Base-by-base conservation (phyloP, 1,140 invertebrate genomes). In the Maconellicoccus hirsutus region DNA sequence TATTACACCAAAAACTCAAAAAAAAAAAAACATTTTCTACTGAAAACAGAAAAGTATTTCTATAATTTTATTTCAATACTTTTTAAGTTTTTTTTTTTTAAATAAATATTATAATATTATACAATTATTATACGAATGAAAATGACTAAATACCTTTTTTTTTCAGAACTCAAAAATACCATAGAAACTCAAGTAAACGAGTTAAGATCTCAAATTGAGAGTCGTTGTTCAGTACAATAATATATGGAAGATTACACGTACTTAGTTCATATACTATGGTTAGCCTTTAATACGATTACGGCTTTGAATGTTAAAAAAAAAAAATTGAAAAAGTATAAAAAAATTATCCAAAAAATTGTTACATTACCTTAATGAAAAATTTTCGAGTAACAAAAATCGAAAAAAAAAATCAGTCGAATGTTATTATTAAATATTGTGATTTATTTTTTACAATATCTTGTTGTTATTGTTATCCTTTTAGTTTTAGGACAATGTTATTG, bases 181-280 rank as follows among this genome's bases (percentile, higher is more conserved):
- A 89, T 95, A 85, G 92, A 94, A 83, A 91, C 90, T 78, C 91
- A 94, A 86, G 91, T 94, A 81, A 94, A 89, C 82, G 92, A 94
- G 84, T 84, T 94, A 80, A 94, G 94, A 84, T 87, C 91, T 78
- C 91, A 93, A 83, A 91, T 95, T 80, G 93, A 94, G 85, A 92
- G 89, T 83, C 93, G 92, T 84, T 95, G 91, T 84, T 89, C 87
- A 78, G 86, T 92, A 83, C 91, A 93, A 89, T 93, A 86, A 88
- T 22, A 59, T 6, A 59, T 66, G 61, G 10, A 71, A 59, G 19
- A 23, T 29, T n/a, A 59, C 52, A 59, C 19, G 22, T 66, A 66
- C 61, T 66, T 66, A 66, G 61, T 66, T 66, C 21, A 66, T 52
- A n/a, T n/a, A 33, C 3, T 59, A 66, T 26, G 61, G 25, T 25